Base-by-base conservation (phyloP, 1,140 invertebrate genomes). In the Solenopsis fugax region DNA sequence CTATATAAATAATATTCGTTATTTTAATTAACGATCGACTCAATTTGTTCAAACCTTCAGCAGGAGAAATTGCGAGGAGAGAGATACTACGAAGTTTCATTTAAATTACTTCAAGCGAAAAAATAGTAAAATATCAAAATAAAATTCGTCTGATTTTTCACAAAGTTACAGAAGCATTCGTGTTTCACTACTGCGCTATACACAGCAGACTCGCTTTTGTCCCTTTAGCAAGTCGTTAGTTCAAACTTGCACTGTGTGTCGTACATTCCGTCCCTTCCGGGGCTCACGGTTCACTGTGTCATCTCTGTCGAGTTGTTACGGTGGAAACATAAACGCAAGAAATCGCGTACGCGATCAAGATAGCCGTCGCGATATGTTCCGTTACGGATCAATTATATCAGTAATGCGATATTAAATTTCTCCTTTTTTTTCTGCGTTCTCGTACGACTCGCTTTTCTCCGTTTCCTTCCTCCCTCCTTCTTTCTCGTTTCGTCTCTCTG, bases 371-470 rank as follows among this genome's bases (percentile, higher is more conserved):
- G 29, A 29, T 69, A 12, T 29, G 58, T 82, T 48, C 60, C 56
- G 48, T 75, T 73, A 37, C 45, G 41, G 45, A 13, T 84, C 80
- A 84, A 73, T 84, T 60, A 80, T 41, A 41, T 18, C 48, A 10
- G 77, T 80, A 62, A 72, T 48, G 58, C 16, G 67, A 54, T 56
- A 54, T 60, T 37, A 81, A 87, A 69, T 90, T 65, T 87, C 88
- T 84, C 58, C 6, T n/a, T 89, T 87, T 89, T 84, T 87, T 56
- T 37, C 45, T 54, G 48, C 52, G 7, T 48, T 56, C 24, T 65
- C 41, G 5, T 41, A 13, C 37, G n/a, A 37, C 13, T 50, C 76
- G 54, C 78, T 50, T 86, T 80, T 58, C 64, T 41, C 64, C 18
- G 18, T 82, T 34, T 18, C 48, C 62, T 24, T 37, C n/a, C 9